Evolutionary conservation across 2,797 vertebrate genomes (phyloP).

Genomic region (Sternotherus odoratus): DNA sequence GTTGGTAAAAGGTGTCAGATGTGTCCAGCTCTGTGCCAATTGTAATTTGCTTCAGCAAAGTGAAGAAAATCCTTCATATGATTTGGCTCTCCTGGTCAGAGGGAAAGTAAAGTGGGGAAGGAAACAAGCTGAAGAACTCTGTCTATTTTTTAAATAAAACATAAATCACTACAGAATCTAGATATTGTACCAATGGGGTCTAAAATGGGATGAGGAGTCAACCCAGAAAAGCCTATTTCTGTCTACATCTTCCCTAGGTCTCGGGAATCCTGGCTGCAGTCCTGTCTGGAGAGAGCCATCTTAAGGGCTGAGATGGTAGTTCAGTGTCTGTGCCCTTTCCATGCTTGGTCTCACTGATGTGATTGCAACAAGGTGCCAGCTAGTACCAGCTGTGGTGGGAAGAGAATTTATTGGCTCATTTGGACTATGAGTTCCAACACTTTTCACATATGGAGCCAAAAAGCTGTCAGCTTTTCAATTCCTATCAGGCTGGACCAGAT

Average conservation of each 20-base stretch:
- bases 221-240: conserved; percentile 19
- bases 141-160: neutral
- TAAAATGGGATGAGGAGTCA: conserved; percentile 21
- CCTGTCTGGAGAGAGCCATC: neutral
- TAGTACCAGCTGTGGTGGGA: neutral
- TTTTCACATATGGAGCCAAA: neutral
- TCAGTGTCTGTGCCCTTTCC: neutral
- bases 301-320: neutral
- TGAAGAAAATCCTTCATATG: neutral
- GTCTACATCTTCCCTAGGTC: neutral
- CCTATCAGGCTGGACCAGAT: neutral
- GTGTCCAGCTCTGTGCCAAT: conserved; percentile 36
- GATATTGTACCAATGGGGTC: neutral
- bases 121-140: neutral
- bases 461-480: neutral
- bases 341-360: conserved; percentile 1
- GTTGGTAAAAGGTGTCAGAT: neutral
- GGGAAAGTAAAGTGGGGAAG: neutral
- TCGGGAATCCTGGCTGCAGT: neutral
- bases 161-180: neutral
- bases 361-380: neutral
- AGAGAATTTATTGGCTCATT: neutral
- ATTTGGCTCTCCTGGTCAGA: neutral
- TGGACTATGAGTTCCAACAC: neutral
- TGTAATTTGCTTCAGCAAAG: conserved; percentile 47